Conservation (phyloP, 2,888 invertebrate genomes). For the Podotricha telesiphe region DNA sequence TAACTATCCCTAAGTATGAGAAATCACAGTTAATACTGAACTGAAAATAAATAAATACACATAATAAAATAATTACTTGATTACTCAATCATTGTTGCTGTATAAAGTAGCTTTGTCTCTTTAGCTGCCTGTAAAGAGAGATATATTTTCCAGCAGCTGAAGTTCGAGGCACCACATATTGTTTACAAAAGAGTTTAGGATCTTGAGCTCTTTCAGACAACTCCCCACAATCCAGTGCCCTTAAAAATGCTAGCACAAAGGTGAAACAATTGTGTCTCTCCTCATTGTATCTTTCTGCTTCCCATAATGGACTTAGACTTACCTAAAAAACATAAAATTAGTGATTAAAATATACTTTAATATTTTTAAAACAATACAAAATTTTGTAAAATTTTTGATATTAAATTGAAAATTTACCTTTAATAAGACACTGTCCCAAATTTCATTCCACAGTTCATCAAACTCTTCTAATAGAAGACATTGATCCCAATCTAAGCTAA, state of each 20-base stretch:
- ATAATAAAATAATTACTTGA: slow-evolving; percentile 46
- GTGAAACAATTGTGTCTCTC: slow-evolving; percentile 92
- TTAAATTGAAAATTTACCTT: slow-evolving; percentile 72
- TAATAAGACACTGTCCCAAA: slow-evolving; percentile 88
- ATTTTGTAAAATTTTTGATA: not conserved
- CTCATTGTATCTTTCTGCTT: slow-evolving; percentile 88
- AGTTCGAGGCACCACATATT: slow-evolving; percentile 91
- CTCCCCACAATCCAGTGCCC: slow-evolving; percentile 87
- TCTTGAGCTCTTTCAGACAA: slow-evolving; percentile 87
- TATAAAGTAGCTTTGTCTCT: slow-evolving; percentile 76
- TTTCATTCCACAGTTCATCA: slow-evolving; percentile 88
- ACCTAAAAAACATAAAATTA: slow-evolving; percentile 59
- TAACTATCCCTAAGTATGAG: slow-evolving; percentile 70
- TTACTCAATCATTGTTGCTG: slow-evolving; percentile 71
- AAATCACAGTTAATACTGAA: slow-evolving; percentile 82
- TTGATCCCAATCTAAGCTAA: slow-evolving; percentile 88
- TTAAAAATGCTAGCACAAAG: slow-evolving; percentile 92
- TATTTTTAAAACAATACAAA: no score
- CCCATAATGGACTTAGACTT: slow-evolving; percentile 86
- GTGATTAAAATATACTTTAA: not conserved
- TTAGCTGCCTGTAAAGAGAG: slow-evolving; percentile 89
- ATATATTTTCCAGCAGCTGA: slow-evolving; percentile 93
- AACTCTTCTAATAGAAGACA: slow-evolving; percentile 88
- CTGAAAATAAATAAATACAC: slow-evolving; percentile 67
- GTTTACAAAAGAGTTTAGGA: slow-evolving; percentile 89